A percentile compares a stretch with the other conserved stretches of the same genome.
These are phyloP conservation scores for Fulmarus glacialis DNA, from an alignment of 2,113 vertebrate species.

Conservation along the genomic window DNA sequence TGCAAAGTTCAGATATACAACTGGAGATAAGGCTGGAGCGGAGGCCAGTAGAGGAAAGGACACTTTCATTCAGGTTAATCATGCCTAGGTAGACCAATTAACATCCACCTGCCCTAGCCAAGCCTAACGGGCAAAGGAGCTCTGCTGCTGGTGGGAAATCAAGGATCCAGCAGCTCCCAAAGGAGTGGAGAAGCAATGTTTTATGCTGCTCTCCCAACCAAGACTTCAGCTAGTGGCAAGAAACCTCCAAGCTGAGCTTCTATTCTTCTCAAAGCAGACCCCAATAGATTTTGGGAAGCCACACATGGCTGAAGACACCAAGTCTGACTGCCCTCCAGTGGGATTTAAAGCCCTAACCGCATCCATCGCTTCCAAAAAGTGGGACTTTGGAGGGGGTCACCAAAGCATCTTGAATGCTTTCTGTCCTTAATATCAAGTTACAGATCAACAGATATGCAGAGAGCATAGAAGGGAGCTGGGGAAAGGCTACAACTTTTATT, in stretches of 20 bases:
- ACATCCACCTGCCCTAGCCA: neutral
- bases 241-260: neutral
- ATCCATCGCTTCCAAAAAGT: neutral
- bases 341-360: neutral
- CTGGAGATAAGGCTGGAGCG: neutral
- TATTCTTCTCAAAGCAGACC: neutral
- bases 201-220: neutral
- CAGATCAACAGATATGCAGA: neutral
- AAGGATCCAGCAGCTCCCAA: neutral
- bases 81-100: neutral
- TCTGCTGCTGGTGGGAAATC: neutral
- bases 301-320: neutral
- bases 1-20: neutral
- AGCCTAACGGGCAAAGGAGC: neutral
- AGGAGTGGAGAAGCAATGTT: neutral
- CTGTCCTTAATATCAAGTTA: neutral
- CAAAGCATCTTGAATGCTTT: neutral
- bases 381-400: neutral
- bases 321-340: neutral
- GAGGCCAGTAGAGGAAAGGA: neutral
- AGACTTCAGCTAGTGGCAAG: neutral
- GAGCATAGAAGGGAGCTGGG: neutral
- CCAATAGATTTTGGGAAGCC: neutral
- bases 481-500: neutral
- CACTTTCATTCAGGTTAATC: neutral